phyloP scores from a whole-genome alignment of 2,888 invertebrate species.

The Clunio marinus region DNA sequence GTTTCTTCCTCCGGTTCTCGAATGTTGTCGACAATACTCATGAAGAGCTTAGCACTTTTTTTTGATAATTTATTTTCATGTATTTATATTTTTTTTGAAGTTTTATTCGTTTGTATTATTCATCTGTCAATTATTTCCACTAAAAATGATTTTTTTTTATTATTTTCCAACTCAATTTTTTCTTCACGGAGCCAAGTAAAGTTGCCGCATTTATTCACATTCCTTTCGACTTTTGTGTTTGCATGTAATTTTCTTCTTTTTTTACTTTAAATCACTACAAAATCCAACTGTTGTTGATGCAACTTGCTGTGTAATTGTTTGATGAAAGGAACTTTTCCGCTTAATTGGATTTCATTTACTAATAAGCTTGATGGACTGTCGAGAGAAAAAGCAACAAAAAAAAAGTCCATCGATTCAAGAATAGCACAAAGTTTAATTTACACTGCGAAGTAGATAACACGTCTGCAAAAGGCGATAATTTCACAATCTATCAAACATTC shows the following conservation, averaged over 20 bases:
- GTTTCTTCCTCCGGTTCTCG: not conserved
- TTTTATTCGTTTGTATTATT: not conserved
- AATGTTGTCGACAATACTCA: too few species aligned
- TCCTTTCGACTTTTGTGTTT: not conserved
- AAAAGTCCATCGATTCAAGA: not conserved
- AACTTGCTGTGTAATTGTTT: not conserved
- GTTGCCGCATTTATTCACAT: not conserved
- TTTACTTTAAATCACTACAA: not conserved
- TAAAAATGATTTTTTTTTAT: not conserved
- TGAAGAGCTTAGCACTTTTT: not conserved
- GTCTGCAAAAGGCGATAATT: not conserved
- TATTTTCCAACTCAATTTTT: not conserved
- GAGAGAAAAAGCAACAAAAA: not conserved
- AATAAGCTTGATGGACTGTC: not conserved
- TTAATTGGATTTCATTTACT: not conserved
- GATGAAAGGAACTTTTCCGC: not conserved
- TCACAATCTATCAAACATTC: not conserved
- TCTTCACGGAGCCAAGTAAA: not conserved
- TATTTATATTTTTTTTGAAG: too few species aligned
- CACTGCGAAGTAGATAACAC: too few species aligned
- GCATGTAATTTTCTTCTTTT: too few species aligned
- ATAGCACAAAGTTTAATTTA: too few species aligned
- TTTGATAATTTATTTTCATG: too few species aligned
- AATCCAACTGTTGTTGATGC: not conserved
- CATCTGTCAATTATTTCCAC: conserved; percentile 35